A percentile compares a stretch with the other conserved stretches of the same genome.
Evolutionary conservation across 2,113 vertebrate genomes (phyloP).

Genomic region (Marmota monax): DNA sequence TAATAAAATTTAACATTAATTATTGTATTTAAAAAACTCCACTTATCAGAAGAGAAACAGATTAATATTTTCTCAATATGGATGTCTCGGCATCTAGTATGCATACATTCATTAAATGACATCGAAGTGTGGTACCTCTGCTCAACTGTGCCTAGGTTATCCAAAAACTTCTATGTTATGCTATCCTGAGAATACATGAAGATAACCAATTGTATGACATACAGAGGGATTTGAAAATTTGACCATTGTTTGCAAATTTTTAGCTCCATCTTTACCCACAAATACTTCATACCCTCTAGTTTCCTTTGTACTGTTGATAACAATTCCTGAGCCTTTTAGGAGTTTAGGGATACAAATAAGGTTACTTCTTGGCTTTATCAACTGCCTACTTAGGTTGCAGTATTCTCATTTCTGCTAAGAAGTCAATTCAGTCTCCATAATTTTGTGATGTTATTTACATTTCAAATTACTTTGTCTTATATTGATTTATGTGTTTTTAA

Average conservation of each 20-base stretch:
- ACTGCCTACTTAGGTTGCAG: not conserved
- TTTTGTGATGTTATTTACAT: slow-evolving; percentile 19
- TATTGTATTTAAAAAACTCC: not conserved
- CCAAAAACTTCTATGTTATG: not conserved
- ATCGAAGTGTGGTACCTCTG: not conserved
- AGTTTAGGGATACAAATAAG: not conserved
- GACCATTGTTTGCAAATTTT: slow-evolving; percentile 8
- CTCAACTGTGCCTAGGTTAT: not conserved
- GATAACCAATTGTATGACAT: not conserved
- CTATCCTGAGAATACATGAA: not conserved
- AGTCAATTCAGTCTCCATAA: slow-evolving; percentile 19
- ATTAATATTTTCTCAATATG: not conserved
- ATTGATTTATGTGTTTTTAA: slow-evolving; percentile 6
- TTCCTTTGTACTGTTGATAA: not conserved
- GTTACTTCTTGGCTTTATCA: not conserved
- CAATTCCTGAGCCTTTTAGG: slow-evolving; percentile 21
- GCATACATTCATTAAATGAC: not conserved
- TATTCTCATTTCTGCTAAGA: slow-evolving; percentile 38
- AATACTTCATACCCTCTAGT: slow-evolving; percentile 6
- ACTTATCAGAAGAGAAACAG: not conserved
- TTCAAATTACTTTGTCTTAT: slow-evolving; percentile 56
- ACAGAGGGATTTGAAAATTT: not conserved
- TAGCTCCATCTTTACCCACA: not conserved
- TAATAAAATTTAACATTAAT: not conserved
- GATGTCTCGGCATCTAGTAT: not conserved